A percentile compares a stretch with the other conserved stretches of the same genome.
phyloP scores from a whole-genome alignment of 1,140 invertebrate genomes.

The Linepithema humile region DNA sequence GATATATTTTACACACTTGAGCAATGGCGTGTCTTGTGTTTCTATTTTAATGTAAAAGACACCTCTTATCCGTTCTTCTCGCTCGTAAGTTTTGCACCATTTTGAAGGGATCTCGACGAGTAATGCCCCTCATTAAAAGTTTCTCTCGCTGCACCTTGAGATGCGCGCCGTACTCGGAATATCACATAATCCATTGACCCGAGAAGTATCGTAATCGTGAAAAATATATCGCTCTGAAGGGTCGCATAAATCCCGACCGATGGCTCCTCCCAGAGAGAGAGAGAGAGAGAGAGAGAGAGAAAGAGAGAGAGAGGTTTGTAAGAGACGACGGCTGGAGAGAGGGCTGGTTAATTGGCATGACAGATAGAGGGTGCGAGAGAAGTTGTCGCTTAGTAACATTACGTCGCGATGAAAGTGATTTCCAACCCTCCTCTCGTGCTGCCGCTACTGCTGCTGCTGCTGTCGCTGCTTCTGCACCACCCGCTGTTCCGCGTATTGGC shows the following conservation, averaged over 20 bases:
- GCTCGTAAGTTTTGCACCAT: constrained; percentile 50
- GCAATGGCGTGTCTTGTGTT: constrained; percentile 15
- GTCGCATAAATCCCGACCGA: constrained; percentile 57
- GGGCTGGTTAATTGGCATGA: constrained; percentile 81
- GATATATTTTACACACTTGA: constrained; percentile 7
- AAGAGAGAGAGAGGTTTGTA: constrained; percentile 38
- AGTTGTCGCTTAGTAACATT: constrained; percentile 83
- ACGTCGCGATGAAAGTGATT: constrained; percentile 81
- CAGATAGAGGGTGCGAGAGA: constrained; percentile 82
- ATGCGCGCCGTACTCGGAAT: constrained; percentile 43
- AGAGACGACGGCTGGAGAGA: constrained; percentile 64
- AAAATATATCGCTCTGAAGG: constrained; percentile 62
- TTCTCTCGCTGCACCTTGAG: constrained; percentile 51
- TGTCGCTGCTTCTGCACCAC: constrained; percentile 28
- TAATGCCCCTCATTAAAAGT: constrained; percentile 57
- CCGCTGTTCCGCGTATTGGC: constrained; percentile 46
- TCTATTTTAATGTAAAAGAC: constrained; percentile 33
- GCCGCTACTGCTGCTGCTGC: constrained; percentile 12
- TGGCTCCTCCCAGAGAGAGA: constrained; percentile 9
- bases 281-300: constrained; percentile 10
- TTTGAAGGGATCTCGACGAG: constrained; percentile 60
- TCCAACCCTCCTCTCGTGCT: constrained; percentile 59
- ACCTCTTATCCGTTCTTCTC: constrained; percentile 34
- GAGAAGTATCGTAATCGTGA: constrained; percentile 62
- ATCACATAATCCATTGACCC: constrained; percentile 55